Percentiles rank a stretch among this genome's conserved stretches.
These are phyloP conservation scores for Thalassophryne amazonica DNA, from an alignment of 2,797 vertebrate species.

Conservation along the genomic window DNA sequence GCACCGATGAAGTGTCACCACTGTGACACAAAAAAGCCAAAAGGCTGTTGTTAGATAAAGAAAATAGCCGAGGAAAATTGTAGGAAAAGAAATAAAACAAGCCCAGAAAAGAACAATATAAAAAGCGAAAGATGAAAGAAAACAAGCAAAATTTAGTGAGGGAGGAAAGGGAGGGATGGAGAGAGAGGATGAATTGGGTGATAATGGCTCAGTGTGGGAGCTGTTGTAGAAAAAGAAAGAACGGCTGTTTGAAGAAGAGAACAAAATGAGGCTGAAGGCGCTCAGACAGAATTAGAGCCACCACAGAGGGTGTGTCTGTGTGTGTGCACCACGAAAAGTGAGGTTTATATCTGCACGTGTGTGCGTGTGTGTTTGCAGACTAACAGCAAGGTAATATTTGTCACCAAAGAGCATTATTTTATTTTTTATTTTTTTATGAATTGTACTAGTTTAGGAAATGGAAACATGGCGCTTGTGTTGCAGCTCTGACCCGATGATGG, in stretches of 20 bases:
- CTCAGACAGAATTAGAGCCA: conserved; percentile 78
- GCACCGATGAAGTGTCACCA: conserved; percentile 17
- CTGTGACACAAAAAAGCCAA: conserved; percentile 10
- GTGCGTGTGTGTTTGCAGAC: not conserved
- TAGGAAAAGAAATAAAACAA: conserved; percentile 25
- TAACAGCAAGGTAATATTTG: not conserved
- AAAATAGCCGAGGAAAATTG: conserved; percentile 13
- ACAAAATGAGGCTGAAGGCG: conserved; percentile 76
- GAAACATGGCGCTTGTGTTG: conserved; percentile 17
- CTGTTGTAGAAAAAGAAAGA: conserved; percentile 67
- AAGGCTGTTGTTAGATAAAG: conserved; percentile 20
- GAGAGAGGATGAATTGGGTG: conserved; percentile 70
- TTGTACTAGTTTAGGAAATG: conserved; percentile 24
- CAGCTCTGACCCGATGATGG: no score
- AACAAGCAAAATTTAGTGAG: conserved; percentile 34
- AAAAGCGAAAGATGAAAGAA: conserved; percentile 48
- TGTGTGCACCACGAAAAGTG: no score
- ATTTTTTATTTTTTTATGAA: no score
- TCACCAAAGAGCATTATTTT: no score
- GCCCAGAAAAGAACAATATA: conserved; percentile 28
- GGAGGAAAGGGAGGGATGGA: conserved; percentile 21
- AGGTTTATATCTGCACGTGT: conserved; percentile 4
- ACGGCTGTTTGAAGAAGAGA: conserved; percentile 73
- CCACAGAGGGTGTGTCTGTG: conserved; percentile 52
- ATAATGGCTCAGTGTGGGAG: conserved; percentile 75